Evolutionary conservation across 2,113 vertebrate species (phyloP), one percentile per base, ranked within the genome.

Genomic region (Pedetes capensis): DNA sequence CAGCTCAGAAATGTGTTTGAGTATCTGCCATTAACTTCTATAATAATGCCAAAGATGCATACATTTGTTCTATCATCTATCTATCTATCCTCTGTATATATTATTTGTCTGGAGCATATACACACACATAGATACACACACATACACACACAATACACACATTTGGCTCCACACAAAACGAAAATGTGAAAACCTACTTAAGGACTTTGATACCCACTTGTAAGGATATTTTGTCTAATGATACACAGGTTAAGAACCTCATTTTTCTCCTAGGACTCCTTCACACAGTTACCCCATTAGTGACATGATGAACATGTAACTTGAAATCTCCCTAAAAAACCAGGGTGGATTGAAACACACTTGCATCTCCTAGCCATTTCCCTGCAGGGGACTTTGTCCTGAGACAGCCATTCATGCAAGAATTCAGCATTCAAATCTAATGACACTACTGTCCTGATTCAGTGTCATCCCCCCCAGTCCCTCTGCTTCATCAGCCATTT

Each of bases 311-410:
- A 55, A 7, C 29, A 47, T 0, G 3, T 37, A 51, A 59, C 27
- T 34, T 49, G 13, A 16, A 69, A 75, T 20, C 32, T 53, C 80
- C 47, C 76, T 51, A 42, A 34, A 84, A 51, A 74, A n/a, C 34
- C 17, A 4, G 2, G 1, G 0, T 18, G 23, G 22, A 13, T 3
- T 34, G 29, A 47, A 32, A 49, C 1, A 5, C 11, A 32, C 16
- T 20, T 34, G 2, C 51, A 39, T 49, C 37, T 27, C n/a, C 59
- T 10, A 9, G 3, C 32, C 4, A 0, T 44, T 20, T 39, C 79
- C 29, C n/a, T 47, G 23, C 59, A 3, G 39, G 44, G 25, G 27
- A 18, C 42, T 44, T 20, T 27, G 3, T 18, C 0, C 9, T 32
- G 44, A 49, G 22, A 72, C 22, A 37, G 16, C 42, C 53, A 8